phyloP scores from a whole-genome alignment of 2,888 invertebrate species.

The Mimachlamys varia region DNA sequence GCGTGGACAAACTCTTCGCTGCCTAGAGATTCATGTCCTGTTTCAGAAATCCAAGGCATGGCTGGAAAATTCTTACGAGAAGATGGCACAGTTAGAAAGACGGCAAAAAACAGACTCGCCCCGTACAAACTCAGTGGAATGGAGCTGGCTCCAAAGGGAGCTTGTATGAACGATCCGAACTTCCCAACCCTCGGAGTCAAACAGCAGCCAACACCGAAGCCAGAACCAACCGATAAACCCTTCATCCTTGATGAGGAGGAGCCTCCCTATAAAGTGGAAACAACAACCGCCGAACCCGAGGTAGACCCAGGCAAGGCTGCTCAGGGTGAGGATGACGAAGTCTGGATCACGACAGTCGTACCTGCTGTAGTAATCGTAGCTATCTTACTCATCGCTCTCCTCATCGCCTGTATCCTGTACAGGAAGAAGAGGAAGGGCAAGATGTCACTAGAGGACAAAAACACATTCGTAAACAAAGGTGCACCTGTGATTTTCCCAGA shows the following conservation, averaged over 20 bases:
- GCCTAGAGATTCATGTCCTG: conserved; percentile 89
- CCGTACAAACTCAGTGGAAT: conserved; percentile 67
- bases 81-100: conserved; percentile 79
- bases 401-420: conserved; percentile 94
- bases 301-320: conserved; percentile 53
- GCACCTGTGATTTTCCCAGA: conserved; percentile 97
- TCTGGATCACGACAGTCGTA: conserved; percentile 90
- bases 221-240: conserved; percentile 42
- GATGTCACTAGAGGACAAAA: conserved; percentile 90
- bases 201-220: not conserved
- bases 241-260: conserved; percentile 40
- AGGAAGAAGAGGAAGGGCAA: conserved; percentile 90
- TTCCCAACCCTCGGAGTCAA: conserved; percentile 62
- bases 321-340: conserved; percentile 67
- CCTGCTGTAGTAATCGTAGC: conserved; percentile 90
- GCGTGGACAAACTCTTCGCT: conserved; percentile 93
- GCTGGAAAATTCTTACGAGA: conserved; percentile 81
- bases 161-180: conserved; percentile 80
- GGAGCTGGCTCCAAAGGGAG: conserved; percentile 64
- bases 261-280: conserved; percentile 42
- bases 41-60: conserved; percentile 88
- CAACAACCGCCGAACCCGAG: conserved; percentile 52
- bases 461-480: conserved; percentile 82
- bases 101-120: conserved; percentile 67
- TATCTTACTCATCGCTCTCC: conserved; percentile 93